Percentiles rank a stretch among this genome's conserved stretches.
These are phyloP conservation scores for Barbus barbus DNA, from an alignment of 2,113 vertebrate species.

Conservation along the genomic window DNA sequence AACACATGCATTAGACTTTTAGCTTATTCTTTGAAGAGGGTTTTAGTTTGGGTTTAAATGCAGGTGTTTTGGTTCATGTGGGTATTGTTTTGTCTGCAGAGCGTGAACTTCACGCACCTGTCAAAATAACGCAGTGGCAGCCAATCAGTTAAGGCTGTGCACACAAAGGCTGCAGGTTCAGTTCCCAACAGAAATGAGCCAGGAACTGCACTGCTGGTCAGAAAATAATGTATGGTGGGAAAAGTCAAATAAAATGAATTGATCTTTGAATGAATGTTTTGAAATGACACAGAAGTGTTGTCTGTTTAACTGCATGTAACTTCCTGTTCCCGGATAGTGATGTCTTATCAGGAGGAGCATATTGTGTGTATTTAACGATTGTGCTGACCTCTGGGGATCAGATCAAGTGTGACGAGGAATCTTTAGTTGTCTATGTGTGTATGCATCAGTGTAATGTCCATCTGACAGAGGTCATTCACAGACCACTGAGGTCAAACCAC, in stretches of 20 bases:
- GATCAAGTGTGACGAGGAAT: neutral
- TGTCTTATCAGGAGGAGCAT: constrained; percentile 46
- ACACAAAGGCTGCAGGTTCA: constrained; percentile 9
- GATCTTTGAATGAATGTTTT: neutral
- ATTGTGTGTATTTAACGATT: constrained; percentile 5
- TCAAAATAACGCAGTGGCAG: neutral
- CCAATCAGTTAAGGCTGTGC: neutral
- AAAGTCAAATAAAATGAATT: neutral
- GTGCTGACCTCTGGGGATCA: neutral
- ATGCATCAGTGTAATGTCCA: neutral
- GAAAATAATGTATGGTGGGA: neutral
- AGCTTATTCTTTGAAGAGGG: neutral
- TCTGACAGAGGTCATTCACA: neutral
- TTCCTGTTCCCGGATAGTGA: constrained; percentile 43
- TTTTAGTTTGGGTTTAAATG: neutral
- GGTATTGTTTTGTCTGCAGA: constrained; percentile 30
- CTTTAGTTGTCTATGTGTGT: neutral
- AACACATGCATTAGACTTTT: neutral
- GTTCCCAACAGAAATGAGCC: neutral
- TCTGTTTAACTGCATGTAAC: constrained; percentile 27
- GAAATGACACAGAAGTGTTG: neutral
- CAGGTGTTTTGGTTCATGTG: constrained; percentile 12
- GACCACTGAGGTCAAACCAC: neutral
- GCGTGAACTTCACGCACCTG: neutral
- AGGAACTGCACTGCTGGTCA: neutral